A percentile compares a stretch with the other conserved stretches of the same genome.
Conservation (phyloP, 2,797 vertebrate species). For the Pelodytes ibericus region DNA sequence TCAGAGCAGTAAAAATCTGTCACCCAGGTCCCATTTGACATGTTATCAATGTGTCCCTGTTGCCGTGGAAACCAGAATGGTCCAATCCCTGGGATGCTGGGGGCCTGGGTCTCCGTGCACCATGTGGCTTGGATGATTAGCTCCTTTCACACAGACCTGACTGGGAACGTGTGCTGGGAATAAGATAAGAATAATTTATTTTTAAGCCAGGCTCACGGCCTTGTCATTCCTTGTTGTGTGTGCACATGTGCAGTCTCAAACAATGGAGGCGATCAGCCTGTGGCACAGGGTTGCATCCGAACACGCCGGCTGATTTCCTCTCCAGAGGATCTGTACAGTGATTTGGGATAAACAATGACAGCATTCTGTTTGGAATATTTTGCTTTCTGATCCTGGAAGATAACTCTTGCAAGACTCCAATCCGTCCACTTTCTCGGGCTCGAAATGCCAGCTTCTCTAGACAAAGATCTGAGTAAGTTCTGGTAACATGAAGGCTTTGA, state of each 20-base stretch:
- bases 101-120: constrained; percentile 37
- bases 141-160: constrained; percentile 36
- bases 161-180: constrained; percentile 33
- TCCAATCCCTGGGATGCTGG: constrained; percentile 37
- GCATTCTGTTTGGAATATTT: background rate
- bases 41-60: constrained; percentile 49
- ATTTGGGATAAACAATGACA: background rate
- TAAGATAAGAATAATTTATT: constrained; percentile 29
- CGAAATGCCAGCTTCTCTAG: background rate
- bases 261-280: constrained; percentile 13
- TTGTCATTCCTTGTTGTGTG: constrained; percentile 20
- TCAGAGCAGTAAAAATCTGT: constrained; percentile 34
- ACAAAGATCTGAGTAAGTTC: background rate
- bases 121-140: constrained; percentile 44
- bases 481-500: background rate
- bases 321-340: constrained; percentile 18
- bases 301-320: constrained; percentile 1
- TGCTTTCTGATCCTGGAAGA: background rate
- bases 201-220: constrained; percentile 7
- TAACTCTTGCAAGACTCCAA: background rate
- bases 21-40: constrained; percentile 31
- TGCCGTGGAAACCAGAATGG: constrained; percentile 41
- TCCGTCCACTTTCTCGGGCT: background rate
- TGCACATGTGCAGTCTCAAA: constrained; percentile 23
- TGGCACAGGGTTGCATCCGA: too few relatives aligned